Conservation (phyloP, 2,113 vertebrate genomes). For the Oxyruncus cristatus region DNA sequence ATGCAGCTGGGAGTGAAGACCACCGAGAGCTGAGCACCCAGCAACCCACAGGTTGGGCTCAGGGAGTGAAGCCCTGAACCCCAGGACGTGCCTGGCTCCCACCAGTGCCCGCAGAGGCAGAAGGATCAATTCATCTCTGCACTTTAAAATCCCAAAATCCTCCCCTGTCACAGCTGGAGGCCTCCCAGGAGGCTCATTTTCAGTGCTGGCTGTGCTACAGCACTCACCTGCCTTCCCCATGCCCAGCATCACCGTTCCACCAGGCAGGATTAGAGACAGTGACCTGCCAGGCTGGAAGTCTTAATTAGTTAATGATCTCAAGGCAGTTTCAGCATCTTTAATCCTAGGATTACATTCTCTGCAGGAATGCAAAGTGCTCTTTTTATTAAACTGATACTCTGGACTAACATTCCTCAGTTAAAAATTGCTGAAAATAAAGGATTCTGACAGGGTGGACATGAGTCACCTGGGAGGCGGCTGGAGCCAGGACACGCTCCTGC, state of each 20-base stretch:
- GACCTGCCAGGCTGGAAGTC: background rate
- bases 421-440: background rate
- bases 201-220: background rate
- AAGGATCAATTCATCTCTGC: fast-evolving
- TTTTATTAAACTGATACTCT: conserved; percentile 14
- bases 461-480: conserved; percentile 31
- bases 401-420: background rate
- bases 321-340: background rate
- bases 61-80: fast-evolving
- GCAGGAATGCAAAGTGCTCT: background rate
- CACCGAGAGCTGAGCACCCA: background rate
- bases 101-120: fast-evolving
- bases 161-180: fast-evolving
- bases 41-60: fast-evolving
- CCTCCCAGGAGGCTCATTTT: background rate
- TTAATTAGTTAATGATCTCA: conserved; percentile 22
- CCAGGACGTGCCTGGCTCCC: background rate
- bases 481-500: background rate
- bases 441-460: background rate
- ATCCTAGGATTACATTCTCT: background rate
- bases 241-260: fast-evolving
- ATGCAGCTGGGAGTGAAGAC: background rate
- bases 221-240: fast-evolving
- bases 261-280: background rate
- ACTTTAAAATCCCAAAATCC: background rate